phyloP scores from a whole-genome alignment of 92 coral and sea anemone genomes.

The Umimayanthus chanpuru region DNA sequence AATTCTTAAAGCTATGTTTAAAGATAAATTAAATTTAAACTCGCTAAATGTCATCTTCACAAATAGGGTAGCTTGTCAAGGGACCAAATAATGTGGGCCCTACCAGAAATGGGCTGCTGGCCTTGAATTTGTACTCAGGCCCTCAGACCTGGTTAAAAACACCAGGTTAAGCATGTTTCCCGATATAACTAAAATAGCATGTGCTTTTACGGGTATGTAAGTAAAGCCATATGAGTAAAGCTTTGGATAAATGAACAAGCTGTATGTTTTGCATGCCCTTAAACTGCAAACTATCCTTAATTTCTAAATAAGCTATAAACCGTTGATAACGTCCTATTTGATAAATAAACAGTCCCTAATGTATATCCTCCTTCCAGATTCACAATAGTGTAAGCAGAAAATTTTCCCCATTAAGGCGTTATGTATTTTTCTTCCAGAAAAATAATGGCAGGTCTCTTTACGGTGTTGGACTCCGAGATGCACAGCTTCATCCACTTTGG shows the following conservation, averaged over 20 bases:
- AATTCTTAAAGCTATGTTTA: neutral
- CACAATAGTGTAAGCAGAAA: neutral
- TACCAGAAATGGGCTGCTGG: neutral
- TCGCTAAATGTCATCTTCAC: neutral
- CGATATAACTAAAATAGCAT: neutral
- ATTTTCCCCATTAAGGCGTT: neutral
- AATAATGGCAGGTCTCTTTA: constrained; percentile 91
- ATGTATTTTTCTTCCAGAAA: constrained; percentile 60
- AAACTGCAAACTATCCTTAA: neutral
- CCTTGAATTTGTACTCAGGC: neutral
- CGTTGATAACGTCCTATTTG: neutral
- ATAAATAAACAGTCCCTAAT: neutral
- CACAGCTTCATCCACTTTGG: constrained; percentile 92
- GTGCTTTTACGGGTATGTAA: neutral
- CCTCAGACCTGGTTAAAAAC: neutral
- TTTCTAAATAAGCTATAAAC: neutral
- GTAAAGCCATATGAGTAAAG: no score
- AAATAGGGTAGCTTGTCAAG: no score
- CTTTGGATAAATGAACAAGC: neutral
- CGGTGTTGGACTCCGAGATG: constrained; percentile 87
- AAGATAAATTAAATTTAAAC: neutral
- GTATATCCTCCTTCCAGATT: neutral
- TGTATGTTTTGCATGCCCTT: neutral
- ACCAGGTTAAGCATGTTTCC: neutral
- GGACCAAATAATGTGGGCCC: no score